phyloP scores from a whole-genome alignment of 1,140 invertebrate genomes.

The Euura lappo region DNA sequence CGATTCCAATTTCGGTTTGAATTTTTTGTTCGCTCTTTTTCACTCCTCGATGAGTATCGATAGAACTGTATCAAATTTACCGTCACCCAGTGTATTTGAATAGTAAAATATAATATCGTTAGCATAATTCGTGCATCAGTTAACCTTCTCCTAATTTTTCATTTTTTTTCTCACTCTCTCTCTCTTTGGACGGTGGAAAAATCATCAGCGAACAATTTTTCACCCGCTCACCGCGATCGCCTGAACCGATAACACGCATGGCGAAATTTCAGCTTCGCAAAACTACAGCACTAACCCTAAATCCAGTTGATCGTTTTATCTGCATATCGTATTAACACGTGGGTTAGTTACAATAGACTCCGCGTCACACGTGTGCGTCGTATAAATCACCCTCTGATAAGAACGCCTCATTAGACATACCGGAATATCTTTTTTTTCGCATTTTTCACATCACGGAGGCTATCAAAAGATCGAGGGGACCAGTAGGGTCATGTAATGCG shows the following conservation, averaged over 20 bases:
- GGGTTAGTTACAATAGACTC: neutral
- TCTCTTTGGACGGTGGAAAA: neutral
- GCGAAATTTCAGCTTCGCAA: no score
- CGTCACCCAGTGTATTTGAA: no score
- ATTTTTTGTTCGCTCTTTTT: no score
- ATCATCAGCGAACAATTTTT: neutral
- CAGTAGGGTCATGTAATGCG: no score
- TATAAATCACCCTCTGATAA: slow-evolving; percentile 2
- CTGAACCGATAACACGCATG: neutral
- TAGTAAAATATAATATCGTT: no score
- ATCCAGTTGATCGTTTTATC: neutral
- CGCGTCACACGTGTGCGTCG: neutral
- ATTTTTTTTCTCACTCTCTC: no score
- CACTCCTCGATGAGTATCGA: no score
- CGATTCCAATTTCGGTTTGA: neutral
- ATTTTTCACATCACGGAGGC: neutral
- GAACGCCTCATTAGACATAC: slow-evolving; percentile 4
- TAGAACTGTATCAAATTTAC: no score
- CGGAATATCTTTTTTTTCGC: neutral
- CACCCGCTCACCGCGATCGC: neutral
- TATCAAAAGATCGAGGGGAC: no score
- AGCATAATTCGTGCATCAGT: no score
- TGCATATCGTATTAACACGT: neutral
- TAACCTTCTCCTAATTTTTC: no score
- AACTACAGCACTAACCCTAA: neutral